Percentiles rank a stretch among this genome's conserved stretches.
These are phyloP conservation scores for Siderastrea radians DNA, from an alignment of 92 coral and sea anemone species.

Conservation along the genomic window DNA sequence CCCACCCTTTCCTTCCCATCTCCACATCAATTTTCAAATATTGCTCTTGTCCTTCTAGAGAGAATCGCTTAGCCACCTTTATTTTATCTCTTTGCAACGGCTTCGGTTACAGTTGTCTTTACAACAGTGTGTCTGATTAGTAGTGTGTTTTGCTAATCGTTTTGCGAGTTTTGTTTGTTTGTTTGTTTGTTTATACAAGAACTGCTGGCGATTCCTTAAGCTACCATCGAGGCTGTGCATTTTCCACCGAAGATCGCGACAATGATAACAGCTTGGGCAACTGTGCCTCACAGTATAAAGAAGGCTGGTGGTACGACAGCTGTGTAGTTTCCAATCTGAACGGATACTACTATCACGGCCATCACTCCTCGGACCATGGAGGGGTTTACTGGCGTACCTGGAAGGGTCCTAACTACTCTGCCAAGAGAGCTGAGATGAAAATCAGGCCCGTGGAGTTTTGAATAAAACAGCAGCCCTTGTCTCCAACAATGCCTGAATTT, in stretches of 20 bases:
- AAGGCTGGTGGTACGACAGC: not conserved
- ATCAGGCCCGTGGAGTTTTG: not conserved
- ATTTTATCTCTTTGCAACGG: too few relatives aligned
- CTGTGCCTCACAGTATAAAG: not conserved
- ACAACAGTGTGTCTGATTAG: not conserved
- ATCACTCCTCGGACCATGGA: not conserved
- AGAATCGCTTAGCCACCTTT: too few relatives aligned
- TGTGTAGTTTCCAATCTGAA: not conserved
- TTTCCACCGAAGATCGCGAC: conserved; percentile 8
- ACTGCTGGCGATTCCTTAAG: conserved; percentile 5
- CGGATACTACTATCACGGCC: conserved; percentile 1
- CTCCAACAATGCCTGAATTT: too few relatives aligned
- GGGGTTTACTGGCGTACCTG: not conserved
- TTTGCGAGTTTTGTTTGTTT: not conserved
- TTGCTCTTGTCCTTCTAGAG: too few relatives aligned
- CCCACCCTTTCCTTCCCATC: too few relatives aligned
- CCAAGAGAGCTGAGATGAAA: conserved; percentile 48
- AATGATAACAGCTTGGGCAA: not conserved
- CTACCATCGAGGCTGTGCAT: not conserved
- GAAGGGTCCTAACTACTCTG: not conserved
- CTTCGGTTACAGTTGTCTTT: not conserved
- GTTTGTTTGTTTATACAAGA: not conserved
- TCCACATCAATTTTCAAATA: too few relatives aligned
- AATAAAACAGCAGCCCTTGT: too few relatives aligned
- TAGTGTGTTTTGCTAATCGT: not conserved